phyloP scores from a whole-genome alignment of 2,113 vertebrate genomes.

The Lontra canadensis region DNA sequence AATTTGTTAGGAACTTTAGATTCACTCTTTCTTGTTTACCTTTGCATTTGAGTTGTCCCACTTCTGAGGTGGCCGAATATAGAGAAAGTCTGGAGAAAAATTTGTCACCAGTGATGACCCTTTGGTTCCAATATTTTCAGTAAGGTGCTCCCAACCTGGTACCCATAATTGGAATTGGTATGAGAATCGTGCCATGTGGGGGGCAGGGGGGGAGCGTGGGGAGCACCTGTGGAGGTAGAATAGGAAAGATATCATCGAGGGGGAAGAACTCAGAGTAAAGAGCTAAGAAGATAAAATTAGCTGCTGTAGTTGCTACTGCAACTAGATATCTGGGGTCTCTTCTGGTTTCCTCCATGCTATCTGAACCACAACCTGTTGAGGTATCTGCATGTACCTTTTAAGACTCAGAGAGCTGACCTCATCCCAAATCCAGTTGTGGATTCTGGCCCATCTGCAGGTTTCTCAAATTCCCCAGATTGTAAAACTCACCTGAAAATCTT shows the following conservation, averaged over 20 bases:
- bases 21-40: neutral
- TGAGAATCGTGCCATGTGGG: neutral
- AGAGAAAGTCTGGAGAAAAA: neutral
- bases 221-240: neutral
- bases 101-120: neutral
- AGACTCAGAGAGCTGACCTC: neutral
- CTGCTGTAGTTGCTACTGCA: neutral
- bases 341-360: neutral
- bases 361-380: neutral
- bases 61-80: neutral
- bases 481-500: neutral
- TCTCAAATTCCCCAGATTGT: neutral
- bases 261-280: neutral
- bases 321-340: neutral
- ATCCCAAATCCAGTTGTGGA: neutral
- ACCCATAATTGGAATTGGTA: neutral
- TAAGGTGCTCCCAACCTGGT: neutral
- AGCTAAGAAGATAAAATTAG: neutral
- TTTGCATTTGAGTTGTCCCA: neutral
- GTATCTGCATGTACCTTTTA: neutral
- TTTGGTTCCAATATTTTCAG: neutral
- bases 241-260: neutral
- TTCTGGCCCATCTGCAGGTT: neutral
- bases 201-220: accelerated
- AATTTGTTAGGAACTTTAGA: neutral